phyloP scores from a whole-genome alignment of 2,113 vertebrate genomes.

The Protomyctophum bolini region DNA sequence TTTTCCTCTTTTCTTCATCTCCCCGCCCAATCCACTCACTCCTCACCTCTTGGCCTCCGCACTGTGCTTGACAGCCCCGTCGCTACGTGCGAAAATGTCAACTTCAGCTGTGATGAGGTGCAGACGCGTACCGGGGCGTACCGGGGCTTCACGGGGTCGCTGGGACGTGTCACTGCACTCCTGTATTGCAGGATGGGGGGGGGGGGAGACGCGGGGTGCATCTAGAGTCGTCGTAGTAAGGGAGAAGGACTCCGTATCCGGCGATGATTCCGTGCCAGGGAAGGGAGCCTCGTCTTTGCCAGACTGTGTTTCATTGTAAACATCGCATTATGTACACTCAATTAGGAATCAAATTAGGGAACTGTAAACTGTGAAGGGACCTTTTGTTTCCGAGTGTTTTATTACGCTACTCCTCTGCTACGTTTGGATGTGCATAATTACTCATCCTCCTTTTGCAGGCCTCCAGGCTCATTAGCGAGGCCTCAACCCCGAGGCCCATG shows the following conservation, averaged over 20 bases:
- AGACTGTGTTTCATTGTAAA: slow-evolving; percentile 60
- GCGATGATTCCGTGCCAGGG: slow-evolving; percentile 16
- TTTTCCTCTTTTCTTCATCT: slow-evolving; percentile 10
- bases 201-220: neutral
- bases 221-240: slow-evolving; percentile 2
- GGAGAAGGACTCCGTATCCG: slow-evolving; percentile 22
- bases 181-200: neutral
- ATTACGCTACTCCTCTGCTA: slow-evolving; percentile 43
- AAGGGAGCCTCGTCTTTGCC: slow-evolving; percentile 36
- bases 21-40: slow-evolving; percentile 30
- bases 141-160: slow-evolving; percentile 24
- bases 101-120: slow-evolving; percentile 27
- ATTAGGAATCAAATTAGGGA: slow-evolving; percentile 67
- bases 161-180: slow-evolving; percentile 15
- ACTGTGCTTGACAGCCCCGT: slow-evolving; percentile 33
- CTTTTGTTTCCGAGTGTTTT: slow-evolving; percentile 59
- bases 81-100: slow-evolving; percentile 54
- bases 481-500: slow-evolving; percentile 37
- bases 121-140: slow-evolving; percentile 12
- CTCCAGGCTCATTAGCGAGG: slow-evolving; percentile 46
- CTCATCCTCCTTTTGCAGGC: slow-evolving; percentile 38
- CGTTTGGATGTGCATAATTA: slow-evolving; percentile 56
- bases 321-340: slow-evolving; percentile 56
- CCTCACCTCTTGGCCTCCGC: slow-evolving; percentile 37
- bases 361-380: slow-evolving; percentile 58